Base-by-base conservation (phyloP, 2,797 vertebrate species). In the Phrynocephalus guinanensis region DNA sequence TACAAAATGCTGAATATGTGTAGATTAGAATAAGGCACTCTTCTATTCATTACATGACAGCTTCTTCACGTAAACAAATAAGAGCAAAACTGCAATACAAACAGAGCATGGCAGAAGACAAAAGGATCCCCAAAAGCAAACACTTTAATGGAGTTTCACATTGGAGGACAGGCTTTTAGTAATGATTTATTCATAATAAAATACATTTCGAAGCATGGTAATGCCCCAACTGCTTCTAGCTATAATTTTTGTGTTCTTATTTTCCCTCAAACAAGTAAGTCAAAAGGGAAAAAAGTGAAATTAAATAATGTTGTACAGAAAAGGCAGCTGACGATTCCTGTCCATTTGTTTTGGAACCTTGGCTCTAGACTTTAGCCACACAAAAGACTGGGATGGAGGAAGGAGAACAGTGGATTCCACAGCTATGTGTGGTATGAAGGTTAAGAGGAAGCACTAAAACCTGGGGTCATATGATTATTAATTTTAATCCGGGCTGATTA, bases 61-160 rank as follows among this genome's bases (percentile, higher is more conserved):
- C 38, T 90, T 83, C 90, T 80, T 83, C 67, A 89, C 71, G 66
- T 70, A 90, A 89, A 92, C 89, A 93, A 92, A 93, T 84, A 78
- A 92, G 50, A 92, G 67, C 80, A 91, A 70, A 50, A n/a, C 83
- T 91, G 90, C 38, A 84, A 85, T 83, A 84, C 9, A 76, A n/a
- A 56, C 52, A 56, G 52, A 52, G 76, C 75, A 94, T 85, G 1
- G 5, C 1, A 20, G 84, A 33, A 83, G 50, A 89, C 50, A 83
- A 66, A 93, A 82, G 38, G 91, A 84, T 83, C 81, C 88, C 88
- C 83, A 67, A 84, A 75, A 67, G 70, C 80, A 84, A 83, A 85
- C 70, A 87, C 73, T 90, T 33, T 89, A 88, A 87, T 48, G 86
- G 71, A 30, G 85, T 87, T 86, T 90, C 80, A 87, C 28, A 11